These are phyloP conservation scores for Chromobotia macracanthus DNA, from an alignment of 2,797 vertebrate species.

Conservation along the genomic window DNA sequence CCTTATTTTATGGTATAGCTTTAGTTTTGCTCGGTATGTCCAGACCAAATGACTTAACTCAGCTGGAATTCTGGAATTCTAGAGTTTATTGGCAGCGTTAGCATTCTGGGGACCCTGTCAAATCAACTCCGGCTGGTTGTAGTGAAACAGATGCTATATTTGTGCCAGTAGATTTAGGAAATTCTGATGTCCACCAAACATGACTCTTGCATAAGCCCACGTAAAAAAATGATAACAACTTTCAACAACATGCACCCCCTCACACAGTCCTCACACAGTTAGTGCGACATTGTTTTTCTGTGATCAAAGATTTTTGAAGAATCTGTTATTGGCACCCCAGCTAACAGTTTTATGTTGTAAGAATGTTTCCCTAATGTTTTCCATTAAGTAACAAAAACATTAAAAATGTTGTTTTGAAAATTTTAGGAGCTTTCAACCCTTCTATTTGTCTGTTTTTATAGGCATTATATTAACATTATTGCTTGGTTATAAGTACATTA, in stretches of 20 bases:
- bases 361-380: no score
- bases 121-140: background rate
- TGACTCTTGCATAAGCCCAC: background rate
- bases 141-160: background rate
- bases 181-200: background rate
- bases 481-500: no score
- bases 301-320: background rate
- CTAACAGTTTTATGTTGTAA: no score
- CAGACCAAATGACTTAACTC: constrained; percentile 11
- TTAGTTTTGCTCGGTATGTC: background rate
- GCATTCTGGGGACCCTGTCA: background rate
- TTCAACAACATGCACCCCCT: background rate
- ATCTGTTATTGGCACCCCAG: background rate
- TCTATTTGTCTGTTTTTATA: no score
- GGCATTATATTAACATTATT: no score
- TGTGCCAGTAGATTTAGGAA: background rate
- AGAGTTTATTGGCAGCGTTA: background rate
- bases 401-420: no score
- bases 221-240: background rate
- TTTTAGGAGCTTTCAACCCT: no score
- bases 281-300: constrained; percentile 14
- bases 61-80: background rate
- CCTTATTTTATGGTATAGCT: constrained; percentile 17
- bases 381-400: no score
- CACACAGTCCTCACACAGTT: background rate